Evolutionary conservation across 2,888 invertebrate genomes (phyloP), one percentile per base, ranked within the genome.

Genomic region (Carabus problematicus): DNA sequence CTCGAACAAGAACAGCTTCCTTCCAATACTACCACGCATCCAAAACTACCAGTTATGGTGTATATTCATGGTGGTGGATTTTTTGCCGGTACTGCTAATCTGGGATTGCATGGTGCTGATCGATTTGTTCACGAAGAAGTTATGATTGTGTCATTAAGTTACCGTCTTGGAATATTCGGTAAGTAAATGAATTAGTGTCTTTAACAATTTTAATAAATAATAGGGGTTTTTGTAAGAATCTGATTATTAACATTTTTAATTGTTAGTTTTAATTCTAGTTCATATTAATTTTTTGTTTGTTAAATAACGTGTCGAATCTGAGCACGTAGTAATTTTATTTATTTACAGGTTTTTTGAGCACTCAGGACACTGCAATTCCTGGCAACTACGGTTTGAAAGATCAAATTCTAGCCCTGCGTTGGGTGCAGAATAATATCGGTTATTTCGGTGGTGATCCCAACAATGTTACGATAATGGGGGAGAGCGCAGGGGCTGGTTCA

Each of bases 351-450:
- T 64, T 64, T 19, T 29, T 64, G 3, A 42, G 42, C 18, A 55
- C 64, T 16, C 16, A 43, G 14, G 64, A 64, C 41, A 12, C 1
- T 9, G 14, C 19, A 7, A 52, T 43, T 1, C 64, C 64, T 8
- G 64, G 64, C 0, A 64, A 64, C 16, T 54, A 55, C 12, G 64
- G 64, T 0, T n/a, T 64, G n/a, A 64, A 64, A 43, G 64, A 64
- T 41, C 64, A 64, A 55, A 11, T 64, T 12, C 7, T 55, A 18
- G 64, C 64, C 8, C 29, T 64, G 8, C 9, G 55, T 42, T 64
- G 64, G 64, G 45, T 64, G 8, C 16, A 64, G 42, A 9, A 3
- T 11, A 64, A 64, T 54, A 43, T 55, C 6, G 64, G 41, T 9
- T 11, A 6, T 8, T 64, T 55, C n/a, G 64, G 55, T 3, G 64